Evolutionary conservation across 2,113 vertebrate species (phyloP).

Genomic region (Saccopteryx leptura): DNA sequence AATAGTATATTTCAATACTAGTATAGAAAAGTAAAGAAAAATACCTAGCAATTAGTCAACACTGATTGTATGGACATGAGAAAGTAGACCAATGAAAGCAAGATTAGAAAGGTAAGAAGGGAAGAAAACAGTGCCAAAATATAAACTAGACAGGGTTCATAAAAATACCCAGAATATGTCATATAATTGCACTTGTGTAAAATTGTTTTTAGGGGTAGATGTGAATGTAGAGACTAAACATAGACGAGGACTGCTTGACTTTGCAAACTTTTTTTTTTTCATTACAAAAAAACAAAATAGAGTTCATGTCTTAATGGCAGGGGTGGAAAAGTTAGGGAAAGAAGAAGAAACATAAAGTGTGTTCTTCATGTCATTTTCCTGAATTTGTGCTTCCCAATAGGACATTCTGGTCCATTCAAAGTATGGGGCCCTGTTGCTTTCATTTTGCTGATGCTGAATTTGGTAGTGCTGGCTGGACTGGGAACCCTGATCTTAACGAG

Average conservation of each 20-base stretch:
- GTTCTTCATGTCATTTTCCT: background rate
- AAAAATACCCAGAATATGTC: background rate
- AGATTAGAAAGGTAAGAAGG: background rate
- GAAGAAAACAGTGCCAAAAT: background rate
- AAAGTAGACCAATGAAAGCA: background rate
- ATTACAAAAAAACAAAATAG: background rate
- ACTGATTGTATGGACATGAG: background rate
- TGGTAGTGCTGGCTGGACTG: conserved; percentile 24
- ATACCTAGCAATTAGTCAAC: background rate
- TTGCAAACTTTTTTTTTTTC: background rate
- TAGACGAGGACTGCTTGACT: background rate
- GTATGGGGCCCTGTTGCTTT: background rate
- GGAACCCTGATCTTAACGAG: background rate
- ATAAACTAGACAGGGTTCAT: background rate
- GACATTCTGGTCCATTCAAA: background rate
- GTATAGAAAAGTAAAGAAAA: background rate
- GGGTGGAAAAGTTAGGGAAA: background rate
- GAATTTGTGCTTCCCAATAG: background rate
- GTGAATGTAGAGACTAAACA: background rate
- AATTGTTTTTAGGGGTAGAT: background rate
- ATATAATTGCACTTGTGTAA: background rate
- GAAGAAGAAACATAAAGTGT: background rate
- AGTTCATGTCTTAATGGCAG: background rate
- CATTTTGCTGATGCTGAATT: background rate
- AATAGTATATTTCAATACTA: background rate